A percentile compares a stretch with the other conserved stretches of the same genome.
Conservation (phyloP, 1,140 invertebrate species). For the Callitettix versicolor region DNA sequence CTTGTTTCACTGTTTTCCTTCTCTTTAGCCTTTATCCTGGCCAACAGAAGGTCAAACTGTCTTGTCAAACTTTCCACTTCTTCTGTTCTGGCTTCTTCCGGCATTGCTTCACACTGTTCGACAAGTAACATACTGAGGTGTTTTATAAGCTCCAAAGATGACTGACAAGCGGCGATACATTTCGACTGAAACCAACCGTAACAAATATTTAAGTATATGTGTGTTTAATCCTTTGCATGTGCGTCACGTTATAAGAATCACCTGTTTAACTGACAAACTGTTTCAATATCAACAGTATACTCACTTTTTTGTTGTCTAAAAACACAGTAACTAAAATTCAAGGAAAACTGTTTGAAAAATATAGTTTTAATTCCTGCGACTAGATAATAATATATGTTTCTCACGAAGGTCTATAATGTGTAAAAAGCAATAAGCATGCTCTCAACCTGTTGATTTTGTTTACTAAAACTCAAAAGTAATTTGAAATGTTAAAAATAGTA, state of each 20-base stretch:
- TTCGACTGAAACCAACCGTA: slow-evolving; percentile 40
- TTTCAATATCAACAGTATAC: slow-evolving; percentile 3
- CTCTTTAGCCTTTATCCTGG: slow-evolving; percentile 59
- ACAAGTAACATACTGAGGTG: slow-evolving; percentile 63
- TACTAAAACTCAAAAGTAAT: no score
- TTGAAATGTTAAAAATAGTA: no score
- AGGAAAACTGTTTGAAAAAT: no score
- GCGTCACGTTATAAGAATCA: slow-evolving; percentile 2
- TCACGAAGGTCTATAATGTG: no score
- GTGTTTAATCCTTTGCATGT: neutral
- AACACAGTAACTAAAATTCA: no score
- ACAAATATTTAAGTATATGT: neutral
- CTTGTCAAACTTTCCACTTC: slow-evolving; percentile 52
- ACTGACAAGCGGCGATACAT: slow-evolving; percentile 55
- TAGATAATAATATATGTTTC: no score
- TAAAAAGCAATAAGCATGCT: no score
- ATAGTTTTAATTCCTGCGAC: no score
- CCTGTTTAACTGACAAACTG: neutral
- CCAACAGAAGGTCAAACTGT: slow-evolving; percentile 56
- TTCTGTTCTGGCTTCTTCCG: slow-evolving; percentile 49
- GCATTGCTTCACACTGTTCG: slow-evolving; percentile 55
- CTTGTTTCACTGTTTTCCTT: slow-evolving; percentile 60
- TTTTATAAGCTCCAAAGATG: slow-evolving; percentile 61
- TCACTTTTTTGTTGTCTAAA: no score
- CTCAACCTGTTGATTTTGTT: no score